Percentiles rank a stretch among this genome's conserved stretches.
These are phyloP conservation scores for Notiomystis cincta DNA, from an alignment of 2,113 vertebrate species.

Conservation along the genomic window DNA sequence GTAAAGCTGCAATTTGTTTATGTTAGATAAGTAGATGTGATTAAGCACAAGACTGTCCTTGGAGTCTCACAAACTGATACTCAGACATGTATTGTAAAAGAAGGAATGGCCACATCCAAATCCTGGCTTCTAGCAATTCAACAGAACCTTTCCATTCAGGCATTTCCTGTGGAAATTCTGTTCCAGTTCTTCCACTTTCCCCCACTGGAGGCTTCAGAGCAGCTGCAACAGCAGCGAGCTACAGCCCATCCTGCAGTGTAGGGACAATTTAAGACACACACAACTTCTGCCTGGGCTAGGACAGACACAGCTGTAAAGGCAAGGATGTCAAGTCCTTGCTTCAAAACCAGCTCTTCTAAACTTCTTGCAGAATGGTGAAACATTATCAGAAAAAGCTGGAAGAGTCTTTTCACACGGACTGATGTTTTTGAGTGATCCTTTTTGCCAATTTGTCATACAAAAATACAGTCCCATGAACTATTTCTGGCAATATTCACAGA, in stretches of 20 bases:
- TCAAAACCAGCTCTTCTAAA: neutral
- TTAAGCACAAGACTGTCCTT: neutral
- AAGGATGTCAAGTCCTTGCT: neutral
- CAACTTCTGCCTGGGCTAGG: rapidly evolving
- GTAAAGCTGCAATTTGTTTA: neutral
- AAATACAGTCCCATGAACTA: neutral
- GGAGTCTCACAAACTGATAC: neutral
- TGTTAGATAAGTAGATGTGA: neutral
- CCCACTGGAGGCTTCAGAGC: neutral
- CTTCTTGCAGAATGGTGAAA: neutral
- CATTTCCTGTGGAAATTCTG: neutral
- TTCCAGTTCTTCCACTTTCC: neutral
- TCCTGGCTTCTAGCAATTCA: neutral
- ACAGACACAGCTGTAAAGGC: neutral
- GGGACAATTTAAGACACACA: neutral
- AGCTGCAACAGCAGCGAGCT: neutral
- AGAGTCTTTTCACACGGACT: neutral
- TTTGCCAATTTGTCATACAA: neutral
- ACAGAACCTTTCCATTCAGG: neutral
- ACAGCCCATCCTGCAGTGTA: neutral
- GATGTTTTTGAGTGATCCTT: neutral
- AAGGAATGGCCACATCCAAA: neutral
- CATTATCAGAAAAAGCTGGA: neutral
- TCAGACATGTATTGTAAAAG: neutral
- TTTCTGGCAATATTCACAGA: neutral